Evolutionary conservation across 92 coral and sea anemone genomes (phyloP), one percentile per base, ranked within the genome.

Genomic region (Bergia sp.): DNA sequence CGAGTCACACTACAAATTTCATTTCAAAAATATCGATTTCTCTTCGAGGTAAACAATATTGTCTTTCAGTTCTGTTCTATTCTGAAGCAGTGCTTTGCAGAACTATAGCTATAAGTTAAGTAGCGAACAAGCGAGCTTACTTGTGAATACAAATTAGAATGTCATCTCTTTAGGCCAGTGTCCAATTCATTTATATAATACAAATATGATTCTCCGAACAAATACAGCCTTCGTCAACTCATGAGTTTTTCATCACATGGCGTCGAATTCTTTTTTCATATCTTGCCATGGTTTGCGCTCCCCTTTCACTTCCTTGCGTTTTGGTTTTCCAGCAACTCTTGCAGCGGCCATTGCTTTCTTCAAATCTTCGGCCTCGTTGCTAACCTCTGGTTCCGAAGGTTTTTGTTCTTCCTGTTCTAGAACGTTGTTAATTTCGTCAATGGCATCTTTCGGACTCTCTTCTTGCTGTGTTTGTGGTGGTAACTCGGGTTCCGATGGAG

Each of bases 21-120:
- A 82, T 91, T 87, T 91, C 93, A 91, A 91, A 91, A 91, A 91
- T 91, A 91, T 76, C 80, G 64, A 81, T 87, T 82, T 53, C 43
- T 88, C 71, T 87, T 81, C 78, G 45, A 75, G 4, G 79, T 40
- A 65, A 47, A 64, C 71, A 72, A 43, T 71, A 55, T 40, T 72
- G 43, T 76, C 15, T 58, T 40, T 79, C 41, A 29, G 13, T 76
- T 76, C 23, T 76, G 45, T 76, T 36, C 3, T 76, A 41, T 40
- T 39, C 36, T 40, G 41, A 76, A 5, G 80, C 80, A 41, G 53
- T 76, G 50, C 36, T 45, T n/a, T 4, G 9, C 7, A n/a, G 47
- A 76, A 38, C 80, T 15, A 41, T 4, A 7, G 47, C 15, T 11
- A 76, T 42, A 8, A 16, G 1, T 61, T 2, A 53, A 53, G 58